Evolutionary conservation across 2,113 vertebrate genomes (phyloP).

Genomic region (Pedionomus torquatus): DNA sequence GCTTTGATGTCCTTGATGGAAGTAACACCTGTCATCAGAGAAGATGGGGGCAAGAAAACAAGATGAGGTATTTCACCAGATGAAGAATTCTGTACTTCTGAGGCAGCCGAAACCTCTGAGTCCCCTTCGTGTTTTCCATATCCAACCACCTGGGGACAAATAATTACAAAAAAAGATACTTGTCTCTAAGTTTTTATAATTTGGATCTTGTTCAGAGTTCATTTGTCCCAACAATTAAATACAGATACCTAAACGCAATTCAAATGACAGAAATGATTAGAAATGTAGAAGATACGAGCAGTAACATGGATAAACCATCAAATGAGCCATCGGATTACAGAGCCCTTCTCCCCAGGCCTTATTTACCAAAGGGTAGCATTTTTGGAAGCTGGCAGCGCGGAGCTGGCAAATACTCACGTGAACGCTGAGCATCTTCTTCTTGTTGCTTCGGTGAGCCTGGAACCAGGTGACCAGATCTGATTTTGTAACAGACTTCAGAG

Average conservation of each 20-base stretch:
- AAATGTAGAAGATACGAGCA: not conserved
- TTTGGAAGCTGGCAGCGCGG: rapidly evolving
- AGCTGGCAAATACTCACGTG: conserved; percentile 80
- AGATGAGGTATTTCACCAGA: conserved; percentile 86
- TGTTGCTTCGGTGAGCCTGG: conserved; percentile 77
- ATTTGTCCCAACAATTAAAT: not conserved
- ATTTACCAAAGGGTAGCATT: not conserved
- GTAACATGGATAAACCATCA: not conserved
- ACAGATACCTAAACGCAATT: not conserved
- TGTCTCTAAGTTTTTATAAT: not conserved
- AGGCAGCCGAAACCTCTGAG: conserved; percentile 22
- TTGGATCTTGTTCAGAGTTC: not conserved
- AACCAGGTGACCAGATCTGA: conserved; percentile 88
- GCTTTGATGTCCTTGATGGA: conserved; percentile 88
- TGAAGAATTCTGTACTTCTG: conserved; percentile 61
- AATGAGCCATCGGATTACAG: rapidly evolving
- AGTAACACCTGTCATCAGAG: conserved; percentile 69
- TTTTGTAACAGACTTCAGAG: conserved; percentile 86
- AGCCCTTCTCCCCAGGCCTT: rapidly evolving
- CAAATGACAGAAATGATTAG: too few species aligned
- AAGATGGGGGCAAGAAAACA: conserved; percentile 80
- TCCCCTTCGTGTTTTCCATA: conserved; percentile 87
- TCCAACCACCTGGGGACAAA: conserved; percentile 86
- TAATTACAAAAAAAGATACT: not conserved
- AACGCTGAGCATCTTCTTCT: conserved; percentile 88